Evolutionary conservation across 2,797 vertebrate species (phyloP).

Genomic region (Erpetoichthys calabaricus): DNA sequence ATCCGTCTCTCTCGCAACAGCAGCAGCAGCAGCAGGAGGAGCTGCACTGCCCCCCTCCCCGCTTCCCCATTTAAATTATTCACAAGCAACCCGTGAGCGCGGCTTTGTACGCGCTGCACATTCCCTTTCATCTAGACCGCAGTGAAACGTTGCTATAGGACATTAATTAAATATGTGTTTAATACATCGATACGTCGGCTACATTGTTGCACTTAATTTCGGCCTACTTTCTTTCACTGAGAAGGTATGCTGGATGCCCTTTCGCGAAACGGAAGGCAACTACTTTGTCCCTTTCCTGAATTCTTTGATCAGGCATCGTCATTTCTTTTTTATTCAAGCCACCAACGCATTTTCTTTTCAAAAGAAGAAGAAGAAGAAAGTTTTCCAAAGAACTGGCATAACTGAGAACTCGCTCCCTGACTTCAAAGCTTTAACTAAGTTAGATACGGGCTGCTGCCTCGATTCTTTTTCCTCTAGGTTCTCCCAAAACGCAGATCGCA

Average conservation of each 20-base stretch:
- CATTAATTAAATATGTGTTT: no score
- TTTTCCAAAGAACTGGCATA: constrained; percentile 5
- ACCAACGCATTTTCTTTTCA: constrained; percentile 7
- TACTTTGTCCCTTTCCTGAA: no score
- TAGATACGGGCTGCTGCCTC: constrained; percentile 42
- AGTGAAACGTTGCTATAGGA: no score
- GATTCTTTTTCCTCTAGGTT: constrained; percentile 7
- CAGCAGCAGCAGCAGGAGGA: not conserved
- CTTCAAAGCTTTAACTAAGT: constrained; percentile 50
- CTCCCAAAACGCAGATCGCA: constrained; percentile 35
- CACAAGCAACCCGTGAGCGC: no score
- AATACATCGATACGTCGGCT: no score
- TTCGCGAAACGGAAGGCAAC: no score
- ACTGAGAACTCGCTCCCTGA: constrained; percentile 9
- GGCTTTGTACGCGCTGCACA: not conserved
- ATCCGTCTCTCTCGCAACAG: not conserved
- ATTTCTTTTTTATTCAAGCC: no score
- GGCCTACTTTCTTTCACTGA: no score
- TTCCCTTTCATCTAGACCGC: not conserved
- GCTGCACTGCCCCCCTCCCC: not conserved
- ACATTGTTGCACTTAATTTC: no score
- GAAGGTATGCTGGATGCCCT: no score
- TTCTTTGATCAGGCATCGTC: no score
- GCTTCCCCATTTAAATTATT: no score
- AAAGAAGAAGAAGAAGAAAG: constrained; percentile 5